phyloP scores from a whole-genome alignment of 2,113 vertebrate genomes.

The Prunella fulvescens region DNA sequence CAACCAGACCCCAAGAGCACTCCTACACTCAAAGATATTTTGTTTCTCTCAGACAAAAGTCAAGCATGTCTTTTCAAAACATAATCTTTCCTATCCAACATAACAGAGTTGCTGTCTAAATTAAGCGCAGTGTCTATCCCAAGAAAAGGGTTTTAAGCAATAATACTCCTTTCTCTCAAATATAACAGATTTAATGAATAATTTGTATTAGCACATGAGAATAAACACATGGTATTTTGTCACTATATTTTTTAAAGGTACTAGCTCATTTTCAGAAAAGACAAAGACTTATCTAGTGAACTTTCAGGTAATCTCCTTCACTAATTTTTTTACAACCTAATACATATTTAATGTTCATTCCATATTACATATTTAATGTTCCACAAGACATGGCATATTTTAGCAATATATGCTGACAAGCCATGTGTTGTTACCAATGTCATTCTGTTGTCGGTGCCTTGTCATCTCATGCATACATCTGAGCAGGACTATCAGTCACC shows the following conservation, averaged over 20 bases:
- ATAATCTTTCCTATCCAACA: background rate
- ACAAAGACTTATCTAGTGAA: background rate
- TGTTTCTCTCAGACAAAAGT: background rate
- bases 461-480: background rate
- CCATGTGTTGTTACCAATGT: background rate
- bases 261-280: background rate
- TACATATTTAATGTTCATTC: slow-evolving; percentile 23
- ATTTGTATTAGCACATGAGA: background rate
- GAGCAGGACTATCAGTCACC: background rate
- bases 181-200: background rate
- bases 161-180: background rate
- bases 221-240: background rate
- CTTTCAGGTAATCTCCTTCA: background rate
- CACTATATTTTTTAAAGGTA: background rate
- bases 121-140: background rate
- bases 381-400: background rate
- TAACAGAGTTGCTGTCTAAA: background rate
- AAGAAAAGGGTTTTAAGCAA: background rate
- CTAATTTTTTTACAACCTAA: background rate
- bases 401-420: slow-evolving; percentile 35
- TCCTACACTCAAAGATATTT: background rate
- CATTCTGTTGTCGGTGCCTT: background rate
- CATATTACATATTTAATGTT: slow-evolving; percentile 21
- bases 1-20: background rate
- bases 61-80: background rate